Conservation (phyloP, 2,113 vertebrate species). For the Trematomus loennbergii region DNA sequence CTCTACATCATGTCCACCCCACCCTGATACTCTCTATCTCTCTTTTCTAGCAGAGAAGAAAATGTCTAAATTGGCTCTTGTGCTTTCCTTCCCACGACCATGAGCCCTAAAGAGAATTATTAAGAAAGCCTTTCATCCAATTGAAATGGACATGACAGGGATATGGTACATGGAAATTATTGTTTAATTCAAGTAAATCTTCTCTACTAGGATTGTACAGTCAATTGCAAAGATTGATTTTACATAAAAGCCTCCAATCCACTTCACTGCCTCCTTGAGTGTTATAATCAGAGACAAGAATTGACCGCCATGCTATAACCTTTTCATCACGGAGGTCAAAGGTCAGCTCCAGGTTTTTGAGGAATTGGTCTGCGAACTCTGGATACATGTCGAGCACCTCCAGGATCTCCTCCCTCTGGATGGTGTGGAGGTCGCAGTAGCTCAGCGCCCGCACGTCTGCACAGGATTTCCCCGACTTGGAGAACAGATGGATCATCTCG, state of each 20-base stretch:
- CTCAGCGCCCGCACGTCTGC: conserved; percentile 94
- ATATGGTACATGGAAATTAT: background rate
- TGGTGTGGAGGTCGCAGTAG: conserved; percentile 96
- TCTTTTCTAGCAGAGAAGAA: conserved; percentile 18
- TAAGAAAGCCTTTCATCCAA: conserved; percentile 12
- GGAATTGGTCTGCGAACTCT: conserved; percentile 96
- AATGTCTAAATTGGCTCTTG: background rate
- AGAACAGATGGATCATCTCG: conserved; percentile 94
- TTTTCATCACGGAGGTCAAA: conserved; percentile 96
- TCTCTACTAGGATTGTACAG: background rate
- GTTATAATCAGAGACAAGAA: background rate
- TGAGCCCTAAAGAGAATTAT: conserved; percentile 1
- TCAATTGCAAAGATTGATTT: conserved; percentile 1
- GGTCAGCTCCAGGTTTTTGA: conserved; percentile 95
- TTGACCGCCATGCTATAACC: background rate
- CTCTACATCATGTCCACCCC: conserved; percentile 7
- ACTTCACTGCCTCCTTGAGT: background rate
- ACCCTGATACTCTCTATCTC: conserved; percentile 2
- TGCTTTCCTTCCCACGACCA: conserved; percentile 13
- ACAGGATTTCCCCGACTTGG: conserved; percentile 94
- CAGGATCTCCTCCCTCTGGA: conserved; percentile 94
- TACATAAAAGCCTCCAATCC: conserved; percentile 1
- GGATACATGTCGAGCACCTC: conserved; percentile 99
- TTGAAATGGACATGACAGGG: conserved; percentile 9
- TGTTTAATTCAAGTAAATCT: conserved; percentile 24